Evolutionary conservation across 2,113 vertebrate genomes (phyloP), one percentile per base, ranked within the genome.

Genomic region (Muscicapa adusta): DNA sequence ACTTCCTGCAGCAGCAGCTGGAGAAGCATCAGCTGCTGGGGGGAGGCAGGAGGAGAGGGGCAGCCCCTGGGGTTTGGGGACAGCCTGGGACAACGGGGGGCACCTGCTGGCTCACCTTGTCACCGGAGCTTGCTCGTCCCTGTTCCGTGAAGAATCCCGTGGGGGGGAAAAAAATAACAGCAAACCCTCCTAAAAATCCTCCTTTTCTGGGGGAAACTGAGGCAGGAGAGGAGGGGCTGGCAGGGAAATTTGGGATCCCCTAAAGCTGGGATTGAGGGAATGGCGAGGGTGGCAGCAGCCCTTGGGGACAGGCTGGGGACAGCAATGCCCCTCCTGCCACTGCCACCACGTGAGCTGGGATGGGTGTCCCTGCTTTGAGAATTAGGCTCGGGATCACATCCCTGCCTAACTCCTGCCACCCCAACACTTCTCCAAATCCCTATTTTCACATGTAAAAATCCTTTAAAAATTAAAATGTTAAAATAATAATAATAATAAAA

Each of bases 1-100:
- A 83, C 91, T 96, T 97, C 96, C 96, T 96, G 89, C 76, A 28
- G 78, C 66, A 67, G 88, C 13, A 13, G 61, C 77, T 47, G 78
- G 92, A 94, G 83, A 84, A 76, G 70, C 22, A 91, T 68, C 81
- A 24, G 88, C 62, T 40, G 6, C 71, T 43, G 9, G 62, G 80
- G 65, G 22, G 58, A 61, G 43, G 76, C 14, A 50, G 28, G 33
- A 68, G 34, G 38, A 40, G 38, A 40, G 38, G 38, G 38, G 38
- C 38, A 12, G 38, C 38, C 38, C 38, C 38, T 40, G 38, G 38
- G 57, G 8, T 36, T 5, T 2, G 8, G 0, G 33, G 65, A 36
- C 26, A 38, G 51, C 75, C 71, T 1, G 0, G 65, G 40, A 34
- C 9, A 33, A 18, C 3, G 2, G 7, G 58, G 70, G 34, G 5